Evolutionary conservation across 2,113 vertebrate genomes (phyloP), one percentile per base, ranked within the genome.

Genomic region (Nerophis ophidion): DNA sequence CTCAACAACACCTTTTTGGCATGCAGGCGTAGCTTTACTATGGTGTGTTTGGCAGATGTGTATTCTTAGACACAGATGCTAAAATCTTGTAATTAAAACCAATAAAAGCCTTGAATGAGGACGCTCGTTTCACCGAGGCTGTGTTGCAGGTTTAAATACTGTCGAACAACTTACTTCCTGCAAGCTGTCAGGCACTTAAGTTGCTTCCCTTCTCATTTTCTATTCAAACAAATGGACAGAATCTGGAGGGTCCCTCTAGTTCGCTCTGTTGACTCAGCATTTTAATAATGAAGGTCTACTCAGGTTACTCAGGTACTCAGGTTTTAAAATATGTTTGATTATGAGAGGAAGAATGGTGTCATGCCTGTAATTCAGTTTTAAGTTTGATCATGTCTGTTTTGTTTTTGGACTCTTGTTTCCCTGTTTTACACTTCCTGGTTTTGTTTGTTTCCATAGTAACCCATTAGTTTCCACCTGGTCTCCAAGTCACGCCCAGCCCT

Each of bases 251-350:
- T 73, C 66, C 66, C 54, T 52, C 40, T 9, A 46, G 59, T 58
- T 38, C 63, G 59, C 55, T 2, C n/a, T 60, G 58, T 77, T 57
- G 61, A 54, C 66, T 82, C 70, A 79, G 77, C 80, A 81, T 15
- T 72, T 75, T 76, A 74, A 48, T 75, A 75, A 77, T 56, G 47
- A 66, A 45, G n/a, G n/a, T n/a, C n/a, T n/a, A n/a, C n/a, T n/a
- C n/a, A n/a, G n/a, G n/a, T n/a, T n/a, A n/a, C n/a, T n/a, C n/a
- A n/a, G n/a, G n/a, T 26, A 26, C 26, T 26, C 26, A 26, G 26
- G 26, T 26, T 26, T 26, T 26, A 26, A 26, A 26, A 26, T 26
- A 26, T 26, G 1, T 26, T 26, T 26, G 26, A 4, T 3, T 26
- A 26, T 26, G 26, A 26, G 26, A 26, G 26, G 26, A 26, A 26